Conservation (phyloP, 1,140 invertebrate species). For the Coptotermes formosanus region DNA sequence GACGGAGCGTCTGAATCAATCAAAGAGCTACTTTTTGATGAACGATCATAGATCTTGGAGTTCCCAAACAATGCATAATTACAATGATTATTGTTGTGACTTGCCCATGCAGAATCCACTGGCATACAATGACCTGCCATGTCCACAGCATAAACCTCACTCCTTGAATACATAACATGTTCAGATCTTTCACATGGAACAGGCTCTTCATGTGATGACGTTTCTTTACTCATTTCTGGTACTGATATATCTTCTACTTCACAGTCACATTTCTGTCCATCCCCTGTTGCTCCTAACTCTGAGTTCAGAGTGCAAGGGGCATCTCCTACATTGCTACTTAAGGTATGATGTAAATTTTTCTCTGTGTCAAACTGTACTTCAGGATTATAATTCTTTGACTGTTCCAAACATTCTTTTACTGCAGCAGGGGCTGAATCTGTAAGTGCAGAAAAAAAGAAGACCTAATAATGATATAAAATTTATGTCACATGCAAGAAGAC, state of each 20-base stretch:
- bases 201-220: neutral
- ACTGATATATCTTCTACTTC: neutral
- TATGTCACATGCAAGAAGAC: too few relatives aligned
- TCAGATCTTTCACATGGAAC: neutral
- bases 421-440: too few relatives aligned
- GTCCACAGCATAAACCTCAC: slow-evolving; percentile 25
- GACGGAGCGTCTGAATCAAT: neutral
- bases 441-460: too few relatives aligned
- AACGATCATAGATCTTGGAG: too few relatives aligned
- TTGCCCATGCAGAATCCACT: neutral
- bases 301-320: too few relatives aligned
- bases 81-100: neutral
- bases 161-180: neutral
- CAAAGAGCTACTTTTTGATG: too few relatives aligned
- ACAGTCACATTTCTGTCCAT: neutral
- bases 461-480: too few relatives aligned
- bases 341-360: too few relatives aligned
- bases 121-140: neutral
- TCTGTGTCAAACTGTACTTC: too few relatives aligned
- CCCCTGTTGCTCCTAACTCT: neutral
- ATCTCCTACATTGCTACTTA: too few relatives aligned
- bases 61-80: neutral
- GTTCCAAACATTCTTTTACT: too few relatives aligned
- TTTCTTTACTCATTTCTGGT: neutral
- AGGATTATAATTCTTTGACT: too few relatives aligned